phyloP scores from a whole-genome alignment of 2,888 invertebrate genomes.

The Strigamia transsilvanica region DNA sequence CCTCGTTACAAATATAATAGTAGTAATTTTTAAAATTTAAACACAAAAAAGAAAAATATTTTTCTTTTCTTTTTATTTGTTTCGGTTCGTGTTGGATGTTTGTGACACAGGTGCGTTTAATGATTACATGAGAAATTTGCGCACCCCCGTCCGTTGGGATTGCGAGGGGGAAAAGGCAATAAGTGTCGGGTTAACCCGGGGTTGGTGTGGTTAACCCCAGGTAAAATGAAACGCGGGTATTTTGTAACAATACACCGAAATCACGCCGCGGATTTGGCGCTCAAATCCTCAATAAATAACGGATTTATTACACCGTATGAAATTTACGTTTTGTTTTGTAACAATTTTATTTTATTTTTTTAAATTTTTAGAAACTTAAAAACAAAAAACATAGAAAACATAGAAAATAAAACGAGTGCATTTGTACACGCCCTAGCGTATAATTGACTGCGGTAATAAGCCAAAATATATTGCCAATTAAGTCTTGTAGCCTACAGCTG shows the following conservation, averaged over 20 bases:
- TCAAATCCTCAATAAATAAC: no score
- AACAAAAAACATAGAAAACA: neutral
- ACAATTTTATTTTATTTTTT: neutral
- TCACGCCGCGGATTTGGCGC: no score
- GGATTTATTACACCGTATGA: no score
- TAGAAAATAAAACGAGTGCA: neutral
- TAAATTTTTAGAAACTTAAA: neutral
- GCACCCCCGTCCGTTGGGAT: slow-evolving; percentile 2
- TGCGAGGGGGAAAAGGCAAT: slow-evolving; percentile 33
- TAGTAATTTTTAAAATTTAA: neutral
- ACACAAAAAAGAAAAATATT: neutral
- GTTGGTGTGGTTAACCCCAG: slow-evolving; percentile 47
- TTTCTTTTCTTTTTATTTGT: neutral
- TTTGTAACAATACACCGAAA: neutral
- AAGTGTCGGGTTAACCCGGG: slow-evolving; percentile 38
- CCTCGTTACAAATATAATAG: neutral
- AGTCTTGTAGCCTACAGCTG: slow-evolving; percentile 47
- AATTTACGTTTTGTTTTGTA: no score
- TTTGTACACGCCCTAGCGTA: slow-evolving; percentile 36
- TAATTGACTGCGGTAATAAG: slow-evolving; percentile 49
- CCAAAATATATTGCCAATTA: slow-evolving; percentile 49
- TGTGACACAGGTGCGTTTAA: slow-evolving; percentile 35
- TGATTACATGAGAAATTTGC: slow-evolving; percentile 15
- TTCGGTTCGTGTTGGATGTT: neutral
- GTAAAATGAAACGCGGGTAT: neutral